Base-by-base conservation (phyloP, 2,888 invertebrate species). In the Apocheima hispidaria region DNA sequence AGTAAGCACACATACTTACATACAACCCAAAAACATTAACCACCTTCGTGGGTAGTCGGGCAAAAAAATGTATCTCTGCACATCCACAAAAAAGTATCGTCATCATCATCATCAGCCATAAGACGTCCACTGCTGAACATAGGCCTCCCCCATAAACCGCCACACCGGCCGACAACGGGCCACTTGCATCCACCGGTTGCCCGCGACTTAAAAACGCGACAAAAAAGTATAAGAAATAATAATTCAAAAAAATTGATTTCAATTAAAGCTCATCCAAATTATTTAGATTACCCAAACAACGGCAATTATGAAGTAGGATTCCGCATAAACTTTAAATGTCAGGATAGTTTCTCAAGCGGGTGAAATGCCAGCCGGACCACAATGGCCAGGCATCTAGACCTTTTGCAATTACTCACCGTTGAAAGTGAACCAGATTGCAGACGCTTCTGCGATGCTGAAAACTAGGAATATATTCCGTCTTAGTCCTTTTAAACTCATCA, bases 281-380 rank as follows among this genome's bases (percentile, higher is more conserved):
- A n/a, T n/a, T n/a, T n/a, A 40, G 23, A 59, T 53, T 14, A 48
- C 28, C 44, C 20, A 40, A 59, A 33, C 36, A 48, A 40, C 12
- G 12, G n/a, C 52, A 38, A 60, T 54, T 54, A 60, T 38, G 40
- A 46, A 46, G 58, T 28, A 40, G 60, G 38, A 55, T 55, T 51
- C 50, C 60, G 49, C 59, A 56, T 68, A 70, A 70, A 63, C 51
- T 55, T 23, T 59, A 69, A 72, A 71, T 69, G 71, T 63, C 69
- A 66, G 51, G 55, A 55, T 52, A 6, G 50, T 55, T 62, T 65
- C 63, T 49, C 55, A 65, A 63, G 54, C 54, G 52, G 59, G 43
- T 21, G 43, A 65, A 69, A 70, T 60, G 66, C 56, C 69, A 63
- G 63, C 48, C 44, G 61, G 66, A 69, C 68, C 61, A 71, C 69